phyloP scores from a whole-genome alignment of 2,888 invertebrate genomes.

The Liopterus haemorrhoidalis region DNA sequence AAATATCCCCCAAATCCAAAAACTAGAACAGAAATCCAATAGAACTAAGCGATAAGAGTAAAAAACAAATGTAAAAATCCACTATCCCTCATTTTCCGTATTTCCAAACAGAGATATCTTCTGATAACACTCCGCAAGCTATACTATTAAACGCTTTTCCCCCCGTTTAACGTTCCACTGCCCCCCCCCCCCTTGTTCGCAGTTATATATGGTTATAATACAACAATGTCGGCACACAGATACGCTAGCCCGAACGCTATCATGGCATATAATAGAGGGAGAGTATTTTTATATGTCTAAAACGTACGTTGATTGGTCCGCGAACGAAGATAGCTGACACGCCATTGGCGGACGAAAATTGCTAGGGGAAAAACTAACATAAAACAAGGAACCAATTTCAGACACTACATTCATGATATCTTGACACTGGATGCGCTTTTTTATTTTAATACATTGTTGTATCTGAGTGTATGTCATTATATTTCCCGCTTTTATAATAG shows the following conservation, averaged over 20 bases:
- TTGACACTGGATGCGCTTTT: conserved; percentile 19
- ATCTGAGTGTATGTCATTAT: no score
- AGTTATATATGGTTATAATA: conserved; percentile 17
- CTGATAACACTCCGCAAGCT: no score
- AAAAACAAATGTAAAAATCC: no score
- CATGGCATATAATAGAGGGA: conserved; percentile 48
- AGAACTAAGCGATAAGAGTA: no score
- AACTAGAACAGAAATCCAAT: no score
- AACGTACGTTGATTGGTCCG: conserved; percentile 49
- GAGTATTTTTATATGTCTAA: conserved; percentile 48
- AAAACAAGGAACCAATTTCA: conserved; percentile 40
- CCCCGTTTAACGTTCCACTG: no score
- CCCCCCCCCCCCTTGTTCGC: conserved; percentile 1
- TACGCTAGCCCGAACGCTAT: conserved; percentile 39
- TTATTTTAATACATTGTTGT: no score
- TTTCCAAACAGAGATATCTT: no score
- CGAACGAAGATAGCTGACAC: conserved; percentile 46
- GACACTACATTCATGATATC: conserved; percentile 26
- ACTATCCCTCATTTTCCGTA: no score
- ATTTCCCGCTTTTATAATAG: no score
- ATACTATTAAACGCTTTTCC: conserved; percentile 20
- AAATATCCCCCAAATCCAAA: no score
- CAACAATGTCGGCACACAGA: conserved; percentile 18
- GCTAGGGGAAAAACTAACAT: conserved; percentile 47
- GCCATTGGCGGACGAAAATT: conserved; percentile 56